These are phyloP conservation scores for Penaeus monodon DNA, from an alignment of 2,888 invertebrate species.

Conservation along the genomic window DNA sequence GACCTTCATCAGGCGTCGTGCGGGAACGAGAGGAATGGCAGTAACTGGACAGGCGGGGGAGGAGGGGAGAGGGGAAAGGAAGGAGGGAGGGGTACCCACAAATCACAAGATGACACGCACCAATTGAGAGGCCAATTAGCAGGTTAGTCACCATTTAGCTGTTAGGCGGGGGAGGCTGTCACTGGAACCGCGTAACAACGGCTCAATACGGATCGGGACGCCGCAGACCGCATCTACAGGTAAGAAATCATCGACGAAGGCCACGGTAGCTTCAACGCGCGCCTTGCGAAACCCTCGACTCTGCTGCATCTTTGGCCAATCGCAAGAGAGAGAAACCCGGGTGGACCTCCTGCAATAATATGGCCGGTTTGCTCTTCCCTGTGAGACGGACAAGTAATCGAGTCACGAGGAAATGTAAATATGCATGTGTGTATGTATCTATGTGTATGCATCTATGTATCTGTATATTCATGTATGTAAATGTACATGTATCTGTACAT, in stretches of 20 bases:
- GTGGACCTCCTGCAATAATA: neutral
- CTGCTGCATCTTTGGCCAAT: neutral
- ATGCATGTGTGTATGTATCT: neutral
- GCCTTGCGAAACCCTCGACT: neutral
- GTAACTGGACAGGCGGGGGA: too few species aligned
- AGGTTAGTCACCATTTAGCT: conserved; percentile 41
- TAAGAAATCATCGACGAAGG: too few species aligned
- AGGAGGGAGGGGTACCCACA: neutral
- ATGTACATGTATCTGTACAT: neutral
- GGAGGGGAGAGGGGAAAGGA: neutral
- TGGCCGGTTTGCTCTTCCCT: too few species aligned
- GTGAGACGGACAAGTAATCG: too few species aligned
- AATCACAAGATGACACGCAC: conserved; percentile 51
- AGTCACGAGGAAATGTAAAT: neutral
- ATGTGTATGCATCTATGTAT: neutral
- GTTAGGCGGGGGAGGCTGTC: conserved; percentile 6
- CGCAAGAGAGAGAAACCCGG: too few species aligned
- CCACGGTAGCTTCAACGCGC: too few species aligned
- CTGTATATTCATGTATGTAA: neutral
- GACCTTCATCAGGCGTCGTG: too few species aligned
- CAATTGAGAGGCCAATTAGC: conserved; percentile 48
- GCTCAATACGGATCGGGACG: neutral
- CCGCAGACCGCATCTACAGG: too few species aligned
- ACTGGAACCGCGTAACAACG: neutral
- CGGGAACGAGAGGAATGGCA: too few species aligned